Conservation (phyloP, 2,797 vertebrate genomes). For the Cottoperca gobio region DNA sequence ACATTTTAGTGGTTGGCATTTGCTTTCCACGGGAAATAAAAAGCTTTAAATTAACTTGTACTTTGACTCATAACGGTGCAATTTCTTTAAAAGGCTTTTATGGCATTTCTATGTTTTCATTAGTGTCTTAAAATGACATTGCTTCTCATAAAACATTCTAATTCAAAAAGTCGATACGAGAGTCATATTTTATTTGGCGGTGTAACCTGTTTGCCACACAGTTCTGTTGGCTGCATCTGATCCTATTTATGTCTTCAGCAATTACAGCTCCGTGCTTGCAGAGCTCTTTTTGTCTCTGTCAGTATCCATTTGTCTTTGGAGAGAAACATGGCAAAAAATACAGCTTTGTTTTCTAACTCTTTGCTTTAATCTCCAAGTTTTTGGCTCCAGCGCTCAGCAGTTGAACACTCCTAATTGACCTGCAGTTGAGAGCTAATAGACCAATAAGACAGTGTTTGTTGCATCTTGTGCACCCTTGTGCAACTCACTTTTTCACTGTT, state of each 20-base stretch:
- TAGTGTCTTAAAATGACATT: slow-evolving; percentile 36
- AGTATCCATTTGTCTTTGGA: slow-evolving; percentile 57
- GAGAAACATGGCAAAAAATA: slow-evolving; percentile 45
- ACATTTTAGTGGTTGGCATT: slow-evolving; percentile 62
- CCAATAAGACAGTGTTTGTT: slow-evolving; percentile 60
- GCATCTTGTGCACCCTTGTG: slow-evolving; percentile 42
- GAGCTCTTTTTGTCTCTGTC: slow-evolving; percentile 49
- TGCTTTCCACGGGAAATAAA: slow-evolving; percentile 34
- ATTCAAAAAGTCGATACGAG: slow-evolving; percentile 10
- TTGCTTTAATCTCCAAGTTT: slow-evolving; percentile 64
- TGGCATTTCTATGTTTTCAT: slow-evolving; percentile 45
- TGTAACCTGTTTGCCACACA: slow-evolving; percentile 19
- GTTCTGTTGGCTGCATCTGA: slow-evolving; percentile 41
- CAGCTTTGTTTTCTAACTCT: slow-evolving; percentile 24
- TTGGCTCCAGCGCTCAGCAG: slow-evolving; percentile 60
- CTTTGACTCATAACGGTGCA: slow-evolving; percentile 30
- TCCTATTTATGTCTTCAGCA: slow-evolving; percentile 59
- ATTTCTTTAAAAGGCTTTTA: slow-evolving; percentile 51
- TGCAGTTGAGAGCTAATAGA: slow-evolving; percentile 67
- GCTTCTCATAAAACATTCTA: slow-evolving; percentile 18
- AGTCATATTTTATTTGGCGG: slow-evolving; percentile 28
- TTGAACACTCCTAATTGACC: slow-evolving; percentile 71
- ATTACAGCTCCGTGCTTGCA: slow-evolving; percentile 40
- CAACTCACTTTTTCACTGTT: slow-evolving; percentile 33
- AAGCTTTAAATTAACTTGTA: slow-evolving; percentile 36